Percentiles rank a stretch among this genome's conserved stretches.
phyloP scores from a whole-genome alignment of 1,140 invertebrate genomes.

The Aradophagus sp. region DNA sequence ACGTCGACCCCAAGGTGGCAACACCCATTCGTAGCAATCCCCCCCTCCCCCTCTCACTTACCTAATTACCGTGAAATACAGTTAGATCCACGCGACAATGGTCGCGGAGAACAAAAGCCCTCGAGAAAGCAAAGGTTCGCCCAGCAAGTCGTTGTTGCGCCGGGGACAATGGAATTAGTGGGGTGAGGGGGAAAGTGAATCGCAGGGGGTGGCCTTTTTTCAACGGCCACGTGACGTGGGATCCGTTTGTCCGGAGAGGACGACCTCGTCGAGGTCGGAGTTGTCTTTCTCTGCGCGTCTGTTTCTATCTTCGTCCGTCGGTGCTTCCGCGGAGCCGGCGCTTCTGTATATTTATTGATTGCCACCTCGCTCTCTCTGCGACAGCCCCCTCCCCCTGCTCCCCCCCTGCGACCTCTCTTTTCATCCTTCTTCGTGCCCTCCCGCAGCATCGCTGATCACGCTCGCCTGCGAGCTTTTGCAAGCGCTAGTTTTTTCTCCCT shows the following conservation, averaged over 20 bases:
- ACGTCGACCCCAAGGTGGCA: too few relatives aligned
- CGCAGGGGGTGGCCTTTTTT: constrained; percentile 2
- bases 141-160: too few relatives aligned
- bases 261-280: constrained; percentile 8
- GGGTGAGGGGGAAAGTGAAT: not conserved
- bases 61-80: too few relatives aligned
- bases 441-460: constrained; percentile 34
- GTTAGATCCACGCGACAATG: too few relatives aligned
- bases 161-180: constrained; percentile 32
- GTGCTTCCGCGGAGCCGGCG: constrained; percentile 42
- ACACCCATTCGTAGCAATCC: too few relatives aligned
- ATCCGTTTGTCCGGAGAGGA: constrained; percentile 26
- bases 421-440: constrained; percentile 25
- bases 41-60: too few relatives aligned
- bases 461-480: constrained; percentile 24
- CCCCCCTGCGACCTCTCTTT: too few relatives aligned
- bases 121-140: too few relatives aligned
- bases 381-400: constrained; percentile 50
- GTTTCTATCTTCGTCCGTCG: constrained; percentile 52
- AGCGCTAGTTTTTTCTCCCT: constrained; percentile 36
- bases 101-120: too few relatives aligned
- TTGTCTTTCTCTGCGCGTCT: constrained; percentile 35
- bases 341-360: constrained; percentile 76
- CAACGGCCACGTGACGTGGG: constrained; percentile 9
- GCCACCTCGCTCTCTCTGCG: constrained; percentile 70